These are phyloP conservation scores for Mus caroli DNA, from an alignment of 2,797 vertebrate genomes.

Conservation along the genomic window DNA sequence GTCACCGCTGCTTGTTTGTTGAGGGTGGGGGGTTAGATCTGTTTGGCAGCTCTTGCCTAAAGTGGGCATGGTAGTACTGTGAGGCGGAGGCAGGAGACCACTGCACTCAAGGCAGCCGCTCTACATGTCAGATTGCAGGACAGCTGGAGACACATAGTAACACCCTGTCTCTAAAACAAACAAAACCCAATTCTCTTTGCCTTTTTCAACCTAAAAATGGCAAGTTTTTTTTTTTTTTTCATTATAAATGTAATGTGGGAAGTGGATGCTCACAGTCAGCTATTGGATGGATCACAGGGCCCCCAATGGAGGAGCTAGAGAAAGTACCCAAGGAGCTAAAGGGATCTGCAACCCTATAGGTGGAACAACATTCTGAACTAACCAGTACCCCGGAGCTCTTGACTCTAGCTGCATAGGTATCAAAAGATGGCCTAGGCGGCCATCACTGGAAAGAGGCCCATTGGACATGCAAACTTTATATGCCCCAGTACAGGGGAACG, in stretches of 20 bases:
- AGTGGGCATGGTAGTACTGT: neutral
- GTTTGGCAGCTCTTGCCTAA: neutral
- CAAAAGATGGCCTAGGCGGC: too few species aligned
- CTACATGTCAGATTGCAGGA: neutral
- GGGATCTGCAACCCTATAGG: too few species aligned
- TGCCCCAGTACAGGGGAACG: too few species aligned
- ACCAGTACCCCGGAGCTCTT: too few species aligned
- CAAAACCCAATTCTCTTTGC: neutral
- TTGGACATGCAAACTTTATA: too few species aligned
- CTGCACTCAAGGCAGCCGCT: neutral
- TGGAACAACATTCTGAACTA: too few species aligned
- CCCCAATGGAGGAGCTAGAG: too few species aligned
- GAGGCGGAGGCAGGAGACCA: neutral
- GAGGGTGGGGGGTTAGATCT: neutral
- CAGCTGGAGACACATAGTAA: neutral
- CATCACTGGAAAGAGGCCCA: too few species aligned
- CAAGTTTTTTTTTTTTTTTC: neutral
- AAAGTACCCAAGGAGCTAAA: too few species aligned
- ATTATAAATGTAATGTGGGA: slow-evolving; percentile 19
- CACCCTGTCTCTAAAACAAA: neutral
- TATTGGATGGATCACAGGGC: too few species aligned
- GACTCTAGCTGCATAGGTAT: too few species aligned
- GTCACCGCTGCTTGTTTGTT: neutral
- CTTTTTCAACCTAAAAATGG: neutral
- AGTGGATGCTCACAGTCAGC: too few species aligned